phyloP scores from a whole-genome alignment of 1,140 invertebrate species.

The Sweltsa coloradensis region DNA sequence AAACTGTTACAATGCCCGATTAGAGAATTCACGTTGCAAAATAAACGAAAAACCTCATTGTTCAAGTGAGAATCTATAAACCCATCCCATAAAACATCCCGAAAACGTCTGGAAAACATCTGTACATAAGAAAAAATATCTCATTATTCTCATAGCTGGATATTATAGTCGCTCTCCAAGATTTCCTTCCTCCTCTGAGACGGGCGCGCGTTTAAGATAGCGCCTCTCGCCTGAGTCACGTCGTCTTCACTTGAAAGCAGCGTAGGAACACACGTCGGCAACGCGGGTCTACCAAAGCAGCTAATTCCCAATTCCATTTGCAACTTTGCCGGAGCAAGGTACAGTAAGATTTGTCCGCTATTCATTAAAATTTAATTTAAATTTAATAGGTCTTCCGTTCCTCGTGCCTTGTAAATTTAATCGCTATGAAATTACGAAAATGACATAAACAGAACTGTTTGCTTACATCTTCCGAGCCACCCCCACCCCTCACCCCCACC shows the following conservation, averaged over 20 bases:
- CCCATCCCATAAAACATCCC: too few species aligned
- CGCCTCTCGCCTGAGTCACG: background rate
- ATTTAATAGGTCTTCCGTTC: constrained; percentile 3
- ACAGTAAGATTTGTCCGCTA: constrained; percentile 4
- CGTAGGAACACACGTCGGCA: background rate
- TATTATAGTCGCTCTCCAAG: too few species aligned
- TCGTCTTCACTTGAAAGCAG: background rate
- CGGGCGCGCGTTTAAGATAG: too few species aligned
- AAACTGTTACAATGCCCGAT: too few species aligned
- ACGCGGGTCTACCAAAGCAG: background rate
- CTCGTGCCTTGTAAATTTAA: constrained; percentile 9
- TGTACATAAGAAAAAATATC: too few species aligned
- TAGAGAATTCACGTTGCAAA: too few species aligned
- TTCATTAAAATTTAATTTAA: constrained; percentile 13
- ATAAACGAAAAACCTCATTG: too few species aligned
- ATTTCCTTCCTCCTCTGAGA: too few species aligned
- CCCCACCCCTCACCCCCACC: background rate
- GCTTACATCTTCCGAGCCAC: background rate
- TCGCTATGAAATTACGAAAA: constrained; percentile 11
- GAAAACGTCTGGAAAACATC: too few species aligned
- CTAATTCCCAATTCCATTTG: constrained; percentile 10
- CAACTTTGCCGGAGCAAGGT: constrained; percentile 7
- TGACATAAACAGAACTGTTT: constrained; percentile 8
- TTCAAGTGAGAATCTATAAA: too few species aligned
- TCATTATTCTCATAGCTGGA: too few species aligned